These are phyloP conservation scores for Oncorhynchus mykiss DNA, from an alignment of 2,113 vertebrate species.

Conservation along the genomic window DNA sequence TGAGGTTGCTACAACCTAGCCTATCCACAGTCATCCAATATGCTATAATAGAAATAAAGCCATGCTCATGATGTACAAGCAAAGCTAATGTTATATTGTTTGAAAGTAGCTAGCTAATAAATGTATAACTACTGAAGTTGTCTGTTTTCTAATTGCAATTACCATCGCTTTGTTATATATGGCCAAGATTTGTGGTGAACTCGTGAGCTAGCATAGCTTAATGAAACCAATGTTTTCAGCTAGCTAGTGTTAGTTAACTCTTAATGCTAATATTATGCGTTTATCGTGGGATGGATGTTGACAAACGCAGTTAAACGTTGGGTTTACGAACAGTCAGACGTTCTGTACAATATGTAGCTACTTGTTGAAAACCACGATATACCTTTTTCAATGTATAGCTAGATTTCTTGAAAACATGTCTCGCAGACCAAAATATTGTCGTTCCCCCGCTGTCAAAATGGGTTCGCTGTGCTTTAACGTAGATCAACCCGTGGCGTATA, in stretches of 20 bases:
- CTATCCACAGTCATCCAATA: too few relatives aligned
- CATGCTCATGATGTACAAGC: not conserved
- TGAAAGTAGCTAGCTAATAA: not conserved
- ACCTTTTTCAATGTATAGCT: not conserved
- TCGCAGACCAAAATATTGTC: not conserved
- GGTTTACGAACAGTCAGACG: not conserved
- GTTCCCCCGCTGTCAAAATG: not conserved
- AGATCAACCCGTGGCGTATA: not conserved
- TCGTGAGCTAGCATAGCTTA: too few relatives aligned
- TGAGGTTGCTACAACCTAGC: too few relatives aligned
- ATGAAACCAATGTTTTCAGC: not conserved
- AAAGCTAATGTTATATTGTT: not conserved
- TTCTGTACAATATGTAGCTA: not conserved
- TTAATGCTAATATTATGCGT: not conserved
- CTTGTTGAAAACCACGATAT: not conserved
- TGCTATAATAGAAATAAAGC: too few relatives aligned
- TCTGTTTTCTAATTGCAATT: not conserved
- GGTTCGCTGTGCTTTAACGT: not conserved
- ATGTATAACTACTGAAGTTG: not conserved
- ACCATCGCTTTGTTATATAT: not conserved
- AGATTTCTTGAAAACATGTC: not conserved
- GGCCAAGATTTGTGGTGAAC: not conserved
- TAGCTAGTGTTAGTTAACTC: not conserved
- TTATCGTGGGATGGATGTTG: not conserved
- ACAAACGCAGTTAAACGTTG: not conserved